Evolutionary conservation across 2,113 vertebrate genomes (phyloP).

Genomic region (Sphyrna mokarran): DNA sequence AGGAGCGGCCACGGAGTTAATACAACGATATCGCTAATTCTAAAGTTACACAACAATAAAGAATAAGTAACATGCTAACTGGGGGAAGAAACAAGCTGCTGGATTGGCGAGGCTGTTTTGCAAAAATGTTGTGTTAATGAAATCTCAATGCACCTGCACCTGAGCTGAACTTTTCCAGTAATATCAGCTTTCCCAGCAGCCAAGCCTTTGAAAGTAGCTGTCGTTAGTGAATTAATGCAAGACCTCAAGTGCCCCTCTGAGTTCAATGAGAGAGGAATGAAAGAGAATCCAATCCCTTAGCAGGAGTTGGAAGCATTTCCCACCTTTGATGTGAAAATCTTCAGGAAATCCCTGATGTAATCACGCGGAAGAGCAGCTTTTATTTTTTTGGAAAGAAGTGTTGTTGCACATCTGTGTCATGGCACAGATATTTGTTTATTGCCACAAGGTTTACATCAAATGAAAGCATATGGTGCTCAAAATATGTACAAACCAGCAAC

Average conservation of each 20-base stretch:
- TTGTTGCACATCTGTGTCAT: not conserved
- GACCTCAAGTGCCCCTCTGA: not conserved
- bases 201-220: slow-evolving; percentile 3
- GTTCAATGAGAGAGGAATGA: slow-evolving; percentile 30
- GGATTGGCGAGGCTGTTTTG: not conserved
- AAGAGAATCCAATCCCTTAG: not conserved
- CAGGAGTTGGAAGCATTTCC: slow-evolving; percentile 10
- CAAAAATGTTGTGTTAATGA: slow-evolving; percentile 17
- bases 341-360: slow-evolving; percentile 31
- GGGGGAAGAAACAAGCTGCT: not conserved
- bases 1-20: not conserved
- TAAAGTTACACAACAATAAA: not conserved
- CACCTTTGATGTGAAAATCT: slow-evolving; percentile 37
- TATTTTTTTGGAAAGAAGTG: too few relatives aligned
- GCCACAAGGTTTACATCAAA: not conserved
- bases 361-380: slow-evolving; percentile 21
- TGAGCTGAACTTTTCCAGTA: not conserved
- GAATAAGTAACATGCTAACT: slow-evolving; percentile 5
- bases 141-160: slow-evolving; percentile 26
- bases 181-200: slow-evolving; percentile 31
- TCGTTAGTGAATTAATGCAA: slow-evolving; percentile 26
- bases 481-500: not conserved
- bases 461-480: not conserved
- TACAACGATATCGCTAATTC: not conserved
- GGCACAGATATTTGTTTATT: not conserved